phyloP scores from a whole-genome alignment of 2,797 vertebrate species.

The Brachymystax lenok region DNA sequence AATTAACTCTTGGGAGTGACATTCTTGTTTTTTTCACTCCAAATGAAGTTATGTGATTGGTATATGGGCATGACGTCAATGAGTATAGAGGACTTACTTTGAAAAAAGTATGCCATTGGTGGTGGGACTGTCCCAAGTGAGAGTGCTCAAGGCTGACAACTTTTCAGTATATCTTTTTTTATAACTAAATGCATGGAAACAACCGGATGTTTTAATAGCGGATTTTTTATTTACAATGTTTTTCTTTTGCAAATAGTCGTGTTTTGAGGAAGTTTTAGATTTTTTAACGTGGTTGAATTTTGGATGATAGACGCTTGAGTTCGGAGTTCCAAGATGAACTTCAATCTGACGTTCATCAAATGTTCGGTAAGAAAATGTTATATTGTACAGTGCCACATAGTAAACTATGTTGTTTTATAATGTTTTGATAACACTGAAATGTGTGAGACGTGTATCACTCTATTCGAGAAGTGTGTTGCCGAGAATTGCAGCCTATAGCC shows the following conservation, averaged over 20 bases:
- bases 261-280: not conserved
- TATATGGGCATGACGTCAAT: rapidly evolving
- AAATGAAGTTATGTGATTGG: slow-evolving; percentile 49
- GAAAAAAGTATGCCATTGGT: not conserved
- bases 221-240: not conserved
- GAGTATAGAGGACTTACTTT: not conserved
- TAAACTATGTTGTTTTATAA: not conserved
- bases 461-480: not conserved
- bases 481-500: not conserved
- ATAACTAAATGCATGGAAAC: slow-evolving; percentile 37
- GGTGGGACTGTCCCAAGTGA: not conserved
- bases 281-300: slow-evolving; percentile 25
- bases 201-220: slow-evolving; percentile 16
- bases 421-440: not conserved
- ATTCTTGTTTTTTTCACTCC: slow-evolving; percentile 8
- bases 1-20: not conserved
- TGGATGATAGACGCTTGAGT: slow-evolving; percentile 49
- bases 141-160: not conserved
- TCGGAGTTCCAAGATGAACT: slow-evolving; percentile 72
- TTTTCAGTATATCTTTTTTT: not conserved
- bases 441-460: too few species aligned
- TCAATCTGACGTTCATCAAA: slow-evolving; percentile 58
- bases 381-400: not conserved
- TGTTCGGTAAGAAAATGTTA: slow-evolving; percentile 56
- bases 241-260: not conserved